Evolutionary conservation across 2,113 vertebrate genomes (phyloP), one percentile per base, ranked within the genome.

Genomic region (Orycteropus afer): DNA sequence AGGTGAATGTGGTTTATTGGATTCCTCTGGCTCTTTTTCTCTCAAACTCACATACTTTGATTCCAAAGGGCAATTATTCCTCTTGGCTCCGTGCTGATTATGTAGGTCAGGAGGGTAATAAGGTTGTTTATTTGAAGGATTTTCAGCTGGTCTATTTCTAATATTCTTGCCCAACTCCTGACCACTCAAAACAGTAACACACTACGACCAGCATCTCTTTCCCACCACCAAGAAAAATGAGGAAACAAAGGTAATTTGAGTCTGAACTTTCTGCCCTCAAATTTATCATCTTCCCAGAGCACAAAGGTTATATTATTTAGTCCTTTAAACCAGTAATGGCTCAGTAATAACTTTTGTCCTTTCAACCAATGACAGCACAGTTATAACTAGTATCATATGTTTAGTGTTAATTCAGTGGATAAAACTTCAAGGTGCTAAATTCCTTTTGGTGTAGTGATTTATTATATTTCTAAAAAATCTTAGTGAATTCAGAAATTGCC

Each of bases 101-200:
- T 53, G 20, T 42, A 83, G 89, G 92, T 93, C 90, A 57, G 42
- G 77, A 87, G 79, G 95, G 92, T 85, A 91, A 91, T 80, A 74
- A 89, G 37, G 13, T 92, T 57, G 25, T 90, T 91, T 81, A 73
- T 57, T 55, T 97, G 94, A 95, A 93, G 49, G 61, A 93, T 95
- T 95, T 93, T 81, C 69, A 84, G 90, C 83, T 57, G 40, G 42
- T 40, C 4, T 87, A 53, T 85, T 88, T 79, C 97, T 91, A 79
- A 92, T 82, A 83, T 93, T 71, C 71, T 89, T 93, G 82, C 82
- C 83, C 22, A 22, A 65, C 42, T 95, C 79, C 86, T 81, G 86
- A 78, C 74, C 65, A 89, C 86, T 81, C 63, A 49, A 74, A 69
- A 82, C 67, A 51, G 27, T 37, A 90, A 51, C 57, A 61, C 51